A percentile compares a stretch with the other conserved stretches of the same genome.
Conservation (phyloP, 2,888 invertebrate genomes). For the Dryomyza anilis region DNA sequence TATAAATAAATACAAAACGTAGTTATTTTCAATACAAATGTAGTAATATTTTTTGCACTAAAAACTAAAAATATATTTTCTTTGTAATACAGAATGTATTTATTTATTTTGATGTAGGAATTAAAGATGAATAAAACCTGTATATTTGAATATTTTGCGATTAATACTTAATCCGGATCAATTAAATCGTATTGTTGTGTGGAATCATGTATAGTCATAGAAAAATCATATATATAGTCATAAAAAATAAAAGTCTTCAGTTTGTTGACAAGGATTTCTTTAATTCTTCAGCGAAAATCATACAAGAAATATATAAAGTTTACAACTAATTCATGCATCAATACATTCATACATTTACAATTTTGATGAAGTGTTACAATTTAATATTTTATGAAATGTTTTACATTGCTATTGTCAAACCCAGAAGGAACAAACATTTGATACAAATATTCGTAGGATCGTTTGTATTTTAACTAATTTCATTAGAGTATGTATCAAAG, state of each 20-base stretch:
- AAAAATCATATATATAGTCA: too few relatives aligned
- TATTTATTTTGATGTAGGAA: too few relatives aligned
- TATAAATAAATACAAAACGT: too few relatives aligned
- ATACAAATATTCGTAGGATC: slow-evolving; percentile 51
- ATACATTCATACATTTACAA: slow-evolving; percentile 22
- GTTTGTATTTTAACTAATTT: not conserved
- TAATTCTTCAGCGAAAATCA: slow-evolving; percentile 6
- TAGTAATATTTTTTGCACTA: too few relatives aligned
- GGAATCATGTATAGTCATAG: too few relatives aligned
- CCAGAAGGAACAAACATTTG: slow-evolving; percentile 47
- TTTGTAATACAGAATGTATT: too few relatives aligned
- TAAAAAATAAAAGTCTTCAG: not conserved
- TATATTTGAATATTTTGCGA: too few relatives aligned
- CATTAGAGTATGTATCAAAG: not conserved
- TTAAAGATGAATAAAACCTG: too few relatives aligned
- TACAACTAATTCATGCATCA: slow-evolving; percentile 13
- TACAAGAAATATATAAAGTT: slow-evolving; percentile 17
- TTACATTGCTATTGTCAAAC: slow-evolving; percentile 22
- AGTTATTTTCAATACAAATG: too few relatives aligned
- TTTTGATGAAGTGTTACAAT: not conserved
- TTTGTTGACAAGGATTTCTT: not conserved
- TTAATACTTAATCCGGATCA: too few relatives aligned
- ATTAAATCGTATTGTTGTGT: too few relatives aligned
- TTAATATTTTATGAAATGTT: not conserved
- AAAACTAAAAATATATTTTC: too few relatives aligned